Evolutionary conservation across 2,888 invertebrate species (phyloP).

Genomic region (Eupithecia vulgata): DNA sequence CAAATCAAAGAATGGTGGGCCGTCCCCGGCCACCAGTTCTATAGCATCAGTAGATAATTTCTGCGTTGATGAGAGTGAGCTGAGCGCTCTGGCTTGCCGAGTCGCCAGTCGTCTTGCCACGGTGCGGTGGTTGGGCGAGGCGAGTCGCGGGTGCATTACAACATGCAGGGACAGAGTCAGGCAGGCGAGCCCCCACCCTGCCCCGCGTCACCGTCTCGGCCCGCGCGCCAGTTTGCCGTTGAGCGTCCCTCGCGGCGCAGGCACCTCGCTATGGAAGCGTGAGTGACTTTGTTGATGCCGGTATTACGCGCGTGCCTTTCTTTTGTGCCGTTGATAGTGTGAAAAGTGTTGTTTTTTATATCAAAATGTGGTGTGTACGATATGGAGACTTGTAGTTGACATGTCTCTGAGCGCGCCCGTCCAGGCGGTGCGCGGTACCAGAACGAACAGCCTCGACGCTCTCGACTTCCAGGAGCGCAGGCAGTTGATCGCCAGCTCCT

Average conservation of each 20-base stretch:
- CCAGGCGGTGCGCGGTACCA: constrained; percentile 81
- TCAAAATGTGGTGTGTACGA: constrained; percentile 65
- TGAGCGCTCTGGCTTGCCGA: constrained; percentile 43
- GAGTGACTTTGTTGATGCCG: constrained; percentile 59
- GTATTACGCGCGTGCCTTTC: constrained; percentile 71
- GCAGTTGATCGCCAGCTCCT: constrained; percentile 93
- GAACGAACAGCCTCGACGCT: constrained; percentile 94
- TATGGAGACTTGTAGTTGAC: constrained; percentile 80
- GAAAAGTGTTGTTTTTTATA: constrained; percentile 63
- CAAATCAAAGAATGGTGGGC: constrained; percentile 16
- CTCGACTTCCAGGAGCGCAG: constrained; percentile 96
- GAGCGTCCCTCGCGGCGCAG: constrained; percentile 80
- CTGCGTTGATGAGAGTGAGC: constrained; percentile 52
- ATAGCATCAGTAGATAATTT: constrained; percentile 41
- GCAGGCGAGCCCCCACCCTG: constrained; percentile 76
- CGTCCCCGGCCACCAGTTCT: constrained; percentile 23
- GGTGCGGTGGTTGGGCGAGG: constrained; percentile 56
- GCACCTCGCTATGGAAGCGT: constrained; percentile 64
- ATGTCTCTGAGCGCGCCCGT: constrained; percentile 82
- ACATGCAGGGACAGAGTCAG: constrained; percentile 74
- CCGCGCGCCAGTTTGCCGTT: constrained; percentile 76
- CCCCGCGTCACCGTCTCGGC: constrained; percentile 59
- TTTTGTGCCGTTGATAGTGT: constrained; percentile 69
- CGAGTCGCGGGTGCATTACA: constrained; percentile 74
- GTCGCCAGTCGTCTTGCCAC: constrained; percentile 55